Conservation (phyloP, 1,140 invertebrate species). For the Gonatopus flavifemur region DNA sequence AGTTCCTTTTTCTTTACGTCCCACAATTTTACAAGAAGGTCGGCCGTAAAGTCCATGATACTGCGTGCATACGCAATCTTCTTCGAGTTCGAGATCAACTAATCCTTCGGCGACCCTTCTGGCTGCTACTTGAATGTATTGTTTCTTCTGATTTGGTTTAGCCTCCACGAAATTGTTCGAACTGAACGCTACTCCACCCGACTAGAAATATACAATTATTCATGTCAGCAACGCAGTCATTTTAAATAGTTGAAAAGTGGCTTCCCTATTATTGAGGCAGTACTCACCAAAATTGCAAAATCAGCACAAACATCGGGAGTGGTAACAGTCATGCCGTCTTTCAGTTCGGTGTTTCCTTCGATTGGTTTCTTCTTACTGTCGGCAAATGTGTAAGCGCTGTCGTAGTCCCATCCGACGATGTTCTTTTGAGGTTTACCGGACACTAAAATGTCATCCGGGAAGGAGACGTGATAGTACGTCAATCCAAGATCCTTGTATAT, state of each 20-base stretch:
- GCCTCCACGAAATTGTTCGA: conserved; percentile 58
- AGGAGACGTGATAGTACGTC: conserved; percentile 48
- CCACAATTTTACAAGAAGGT: conserved; percentile 53
- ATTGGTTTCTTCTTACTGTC: conserved; percentile 64
- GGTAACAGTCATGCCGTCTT: conserved; percentile 55
- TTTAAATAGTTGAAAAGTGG: neutral
- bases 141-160: conserved; percentile 60
- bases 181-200: conserved; percentile 61
- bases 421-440: conserved; percentile 54
- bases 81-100: conserved; percentile 46
- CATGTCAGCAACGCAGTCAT: neutral
- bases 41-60: conserved; percentile 37
- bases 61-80: conserved; percentile 60
- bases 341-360: conserved; percentile 53
- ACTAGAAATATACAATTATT: conserved; percentile 55
- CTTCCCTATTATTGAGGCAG: conserved; percentile 3
- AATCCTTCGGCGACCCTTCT: conserved; percentile 56
- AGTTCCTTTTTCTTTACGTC: conserved; percentile 49
- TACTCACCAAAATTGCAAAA: conserved; percentile 56
- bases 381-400: conserved; percentile 59
- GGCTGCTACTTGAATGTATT: conserved; percentile 60
- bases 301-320: conserved; percentile 61
- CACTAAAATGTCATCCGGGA: conserved; percentile 49
- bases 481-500: conserved; percentile 48
- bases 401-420: conserved; percentile 59